Conservation (phyloP, 2,888 invertebrate species). For the Gnatocerus cornutus region DNA sequence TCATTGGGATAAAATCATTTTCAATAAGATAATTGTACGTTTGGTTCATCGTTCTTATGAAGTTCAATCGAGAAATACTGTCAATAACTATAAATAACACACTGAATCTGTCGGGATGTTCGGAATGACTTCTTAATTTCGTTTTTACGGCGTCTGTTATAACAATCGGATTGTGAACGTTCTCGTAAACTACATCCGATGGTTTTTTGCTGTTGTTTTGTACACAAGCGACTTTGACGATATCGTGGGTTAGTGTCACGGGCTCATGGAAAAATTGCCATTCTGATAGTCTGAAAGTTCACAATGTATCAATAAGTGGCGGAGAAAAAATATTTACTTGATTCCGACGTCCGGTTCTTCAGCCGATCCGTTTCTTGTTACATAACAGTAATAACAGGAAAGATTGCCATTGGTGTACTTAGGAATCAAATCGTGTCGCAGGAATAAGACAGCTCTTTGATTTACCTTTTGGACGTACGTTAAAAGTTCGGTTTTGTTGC, state of each 20-base stretch:
- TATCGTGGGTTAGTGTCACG: constrained; percentile 69
- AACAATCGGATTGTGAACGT: constrained; percentile 73
- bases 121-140: background rate
- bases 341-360: constrained; percentile 23
- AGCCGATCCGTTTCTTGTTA: constrained; percentile 56
- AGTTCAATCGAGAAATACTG: constrained; percentile 86
- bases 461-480: constrained; percentile 64
- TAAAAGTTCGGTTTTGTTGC: constrained; percentile 69
- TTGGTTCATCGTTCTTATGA: constrained; percentile 82
- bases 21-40: constrained; percentile 79
- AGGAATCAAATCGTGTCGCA: constrained; percentile 62
- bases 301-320: too few species aligned
- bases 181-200: constrained; percentile 66
- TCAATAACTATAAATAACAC: constrained; percentile 78
- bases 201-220: constrained; percentile 25
- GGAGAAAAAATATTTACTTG: background rate
- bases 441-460: constrained; percentile 62
- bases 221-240: constrained; percentile 73
- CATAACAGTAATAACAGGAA: constrained; percentile 63
- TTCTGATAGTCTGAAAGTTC: constrained; percentile 59
- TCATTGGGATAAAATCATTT: constrained; percentile 63
- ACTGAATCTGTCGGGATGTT: background rate
- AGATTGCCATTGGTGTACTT: constrained; percentile 59
- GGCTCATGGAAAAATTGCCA: constrained; percentile 71
- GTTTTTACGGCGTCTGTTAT: background rate